Evolutionary conservation across 2,797 vertebrate species (phyloP).

Genomic region (Myotis findleyi): DNA sequence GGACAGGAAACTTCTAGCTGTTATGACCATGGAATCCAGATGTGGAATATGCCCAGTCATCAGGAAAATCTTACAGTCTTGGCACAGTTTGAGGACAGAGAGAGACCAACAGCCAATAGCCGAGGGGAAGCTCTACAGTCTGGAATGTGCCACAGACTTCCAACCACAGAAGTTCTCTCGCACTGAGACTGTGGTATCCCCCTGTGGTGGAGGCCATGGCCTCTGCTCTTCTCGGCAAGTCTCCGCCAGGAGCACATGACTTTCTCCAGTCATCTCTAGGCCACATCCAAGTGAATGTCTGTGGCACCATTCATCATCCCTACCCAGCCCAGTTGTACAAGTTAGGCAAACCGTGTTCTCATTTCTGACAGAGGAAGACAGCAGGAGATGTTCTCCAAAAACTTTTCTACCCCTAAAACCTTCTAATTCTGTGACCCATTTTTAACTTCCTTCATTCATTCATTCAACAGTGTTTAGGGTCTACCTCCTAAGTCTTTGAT

Average conservation of each 20-base stretch:
- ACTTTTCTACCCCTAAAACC: background rate
- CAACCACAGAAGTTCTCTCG: slow-evolving; percentile 63
- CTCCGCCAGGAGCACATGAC: background rate
- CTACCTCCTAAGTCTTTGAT: background rate
- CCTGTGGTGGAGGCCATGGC: background rate
- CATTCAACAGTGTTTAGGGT: background rate
- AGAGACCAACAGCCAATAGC: slow-evolving; percentile 44
- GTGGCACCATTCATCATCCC: background rate
- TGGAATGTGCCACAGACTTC: slow-evolving; percentile 67
- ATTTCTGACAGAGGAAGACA: slow-evolving; percentile 13
- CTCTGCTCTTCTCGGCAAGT: slow-evolving; percentile 18
- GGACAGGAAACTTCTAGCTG: slow-evolving; percentile 75
- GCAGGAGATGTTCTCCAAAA: background rate
- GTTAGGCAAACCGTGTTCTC: background rate
- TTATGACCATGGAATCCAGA: slow-evolving; percentile 73
- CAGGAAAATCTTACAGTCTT: slow-evolving; percentile 81
- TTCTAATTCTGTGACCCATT: background rate
- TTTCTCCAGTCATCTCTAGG: background rate
- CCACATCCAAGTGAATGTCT: background rate
- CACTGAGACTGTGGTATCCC: slow-evolving; percentile 18
- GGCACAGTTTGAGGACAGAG: slow-evolving; percentile 67
- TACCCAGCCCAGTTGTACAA: background rate
- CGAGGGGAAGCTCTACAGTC: slow-evolving; percentile 36
- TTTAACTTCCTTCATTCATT: background rate
- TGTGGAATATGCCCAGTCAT: slow-evolving; percentile 78